Base-by-base conservation (phyloP, 2,797 vertebrate genomes). In the Gouania willdenowi region DNA sequence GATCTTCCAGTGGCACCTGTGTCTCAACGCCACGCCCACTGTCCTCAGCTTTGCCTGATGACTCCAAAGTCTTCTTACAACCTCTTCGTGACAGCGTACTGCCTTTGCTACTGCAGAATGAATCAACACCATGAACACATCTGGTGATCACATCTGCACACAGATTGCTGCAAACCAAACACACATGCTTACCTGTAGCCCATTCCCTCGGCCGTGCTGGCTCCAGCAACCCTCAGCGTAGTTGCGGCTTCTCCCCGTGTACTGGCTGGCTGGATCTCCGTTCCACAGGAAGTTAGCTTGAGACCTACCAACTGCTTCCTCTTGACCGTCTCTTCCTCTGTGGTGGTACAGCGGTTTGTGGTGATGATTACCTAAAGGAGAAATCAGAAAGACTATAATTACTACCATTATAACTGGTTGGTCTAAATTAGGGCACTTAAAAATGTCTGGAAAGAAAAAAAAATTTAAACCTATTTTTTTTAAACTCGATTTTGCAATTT, bases 261-360 rank as follows among this genome's bases (percentile, higher is more conserved):
- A 92, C 83, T 88, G 79, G 43, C 84, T 88, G 11, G 85, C 71
- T 2, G 66, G 57, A 47, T 97, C 94, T 26, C 83, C 85, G 24
- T 88, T 92, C 93, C 93, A 97, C 0, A 82, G 12, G 39, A 73
- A 26, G 73, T 71, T 80, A 23, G 66, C 37, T 41, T 72, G 79
- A 49, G 76, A 56, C 56, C 82, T 58, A 8, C 65, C 69, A 41
- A 74, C 69, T 1, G 30, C 26, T 52, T 97, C 94, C 66, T 94
- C 94, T 62, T 89, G 91, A 44, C 89, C 83, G 10, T 84, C 42
- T 41, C 87, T 65, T 55, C 89, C 89, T 55, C 91, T 81, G 79
- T 94, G 91, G 66, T 91, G 94, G 68, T 96, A 93, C 15, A 83
- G 6, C 3, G 92, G 93, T 78, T 95, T 94, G 74, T 94, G 93